phyloP scores from a whole-genome alignment of 2,888 invertebrate genomes.

The Carcina quercana region DNA sequence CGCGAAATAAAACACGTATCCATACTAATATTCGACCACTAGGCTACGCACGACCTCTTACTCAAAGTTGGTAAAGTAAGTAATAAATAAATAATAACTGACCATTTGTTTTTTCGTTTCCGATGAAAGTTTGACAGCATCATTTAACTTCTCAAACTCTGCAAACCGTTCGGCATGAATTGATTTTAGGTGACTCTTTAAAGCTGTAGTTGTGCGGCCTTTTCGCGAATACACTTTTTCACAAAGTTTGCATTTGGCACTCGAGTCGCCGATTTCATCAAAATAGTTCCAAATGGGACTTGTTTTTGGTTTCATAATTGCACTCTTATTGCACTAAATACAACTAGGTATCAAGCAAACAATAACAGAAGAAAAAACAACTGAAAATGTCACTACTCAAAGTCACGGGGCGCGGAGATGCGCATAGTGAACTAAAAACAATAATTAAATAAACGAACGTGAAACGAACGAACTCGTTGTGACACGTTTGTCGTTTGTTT shows the following conservation, averaged over 20 bases:
- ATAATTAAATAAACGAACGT: no score
- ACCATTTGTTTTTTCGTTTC: constrained; percentile 18
- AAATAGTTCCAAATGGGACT: no score
- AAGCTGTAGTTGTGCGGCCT: constrained; percentile 19
- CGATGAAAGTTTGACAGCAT: constrained; percentile 13
- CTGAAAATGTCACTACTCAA: constrained; percentile 7
- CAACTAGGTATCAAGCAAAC: no score
- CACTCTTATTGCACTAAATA: no score
- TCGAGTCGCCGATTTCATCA: no score
- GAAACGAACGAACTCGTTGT: constrained; percentile 8
- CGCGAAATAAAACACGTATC: no score
- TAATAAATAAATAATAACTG: constrained; percentile 15
- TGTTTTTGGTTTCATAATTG: no score
- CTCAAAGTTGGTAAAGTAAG: no score
- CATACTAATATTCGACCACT: no score
- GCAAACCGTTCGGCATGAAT: constrained; percentile 18
- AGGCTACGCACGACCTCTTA: no score
- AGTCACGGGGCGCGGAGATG: constrained; percentile 3
- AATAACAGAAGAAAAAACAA: no score
- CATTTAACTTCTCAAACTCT: constrained; percentile 15
- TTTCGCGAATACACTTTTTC: constrained; percentile 20
- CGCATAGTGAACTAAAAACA: constrained; percentile 8
- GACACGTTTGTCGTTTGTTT: constrained; percentile 8
- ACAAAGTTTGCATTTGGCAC: constrained; percentile 13
- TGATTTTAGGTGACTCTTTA: constrained; percentile 21